These are phyloP conservation scores for Gymnobelideus leadbeateri DNA, from an alignment of 2,113 vertebrate species.

Conservation along the genomic window DNA sequence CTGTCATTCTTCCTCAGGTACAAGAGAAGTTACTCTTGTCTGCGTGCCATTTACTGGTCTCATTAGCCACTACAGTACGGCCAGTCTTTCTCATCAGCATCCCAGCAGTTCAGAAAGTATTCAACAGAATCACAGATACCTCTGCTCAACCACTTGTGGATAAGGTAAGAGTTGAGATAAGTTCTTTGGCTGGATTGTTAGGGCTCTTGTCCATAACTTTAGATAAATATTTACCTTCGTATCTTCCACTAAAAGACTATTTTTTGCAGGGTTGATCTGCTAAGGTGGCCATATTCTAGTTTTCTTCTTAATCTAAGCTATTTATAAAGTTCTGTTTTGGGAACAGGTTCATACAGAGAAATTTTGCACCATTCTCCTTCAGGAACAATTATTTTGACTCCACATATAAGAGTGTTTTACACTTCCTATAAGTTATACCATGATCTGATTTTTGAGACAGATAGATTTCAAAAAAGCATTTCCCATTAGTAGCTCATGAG, in stretches of 20 bases:
- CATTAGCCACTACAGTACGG: conserved; percentile 95
- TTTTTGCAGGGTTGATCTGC: not conserved
- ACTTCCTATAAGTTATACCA: not conserved
- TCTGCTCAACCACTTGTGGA: conserved; percentile 91
- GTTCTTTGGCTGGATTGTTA: not conserved
- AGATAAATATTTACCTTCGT: not conserved
- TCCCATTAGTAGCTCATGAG: not conserved
- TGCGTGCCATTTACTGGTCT: conserved; percentile 95
- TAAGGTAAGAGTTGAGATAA: conserved; percentile 86
- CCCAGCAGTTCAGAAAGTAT: conserved; percentile 95
- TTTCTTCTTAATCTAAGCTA: rapidly evolving
- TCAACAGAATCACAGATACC: conserved; percentile 94
- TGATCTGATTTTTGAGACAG: not conserved
- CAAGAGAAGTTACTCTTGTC: conserved; percentile 96
- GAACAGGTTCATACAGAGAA: not conserved
- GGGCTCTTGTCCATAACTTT: not conserved
- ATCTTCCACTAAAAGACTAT: not conserved
- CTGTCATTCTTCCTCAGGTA: conserved; percentile 85
- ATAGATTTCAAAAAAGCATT: not conserved
- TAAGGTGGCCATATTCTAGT: not conserved
- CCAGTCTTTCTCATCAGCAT: conserved; percentile 95
- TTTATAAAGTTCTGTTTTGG: not conserved
- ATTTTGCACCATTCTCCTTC: not conserved
- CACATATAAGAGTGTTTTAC: not conserved
- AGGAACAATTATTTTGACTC: not conserved